Evolutionary conservation across 2,113 vertebrate genomes (phyloP), one percentile per base, ranked within the genome.

Genomic region (Polypterus bichir): DNA sequence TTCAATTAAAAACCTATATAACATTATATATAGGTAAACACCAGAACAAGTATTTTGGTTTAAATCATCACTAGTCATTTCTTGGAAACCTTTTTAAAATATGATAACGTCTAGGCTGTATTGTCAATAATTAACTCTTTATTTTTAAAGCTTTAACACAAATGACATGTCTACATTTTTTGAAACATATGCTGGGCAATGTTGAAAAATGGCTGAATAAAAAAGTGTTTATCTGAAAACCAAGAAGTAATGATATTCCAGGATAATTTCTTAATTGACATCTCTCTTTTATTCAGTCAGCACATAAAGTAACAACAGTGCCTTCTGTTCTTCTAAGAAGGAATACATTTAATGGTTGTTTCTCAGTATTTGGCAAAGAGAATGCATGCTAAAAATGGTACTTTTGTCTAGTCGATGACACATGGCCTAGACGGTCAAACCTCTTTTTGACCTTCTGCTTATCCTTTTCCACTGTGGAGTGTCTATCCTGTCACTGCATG

Each of bases 301-400:
- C 69, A 72, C 71, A 61, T 4, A 62, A 64, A 56, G 74, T 59
- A 62, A 70, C 74, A 66, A 79, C 71, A 80, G 73, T 69, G 48
- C 69, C 79, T 72, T 88, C 83, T 92, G 81, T 91, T 87, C 75
- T 66, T 74, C 69, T 69, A 64, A 69, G 70, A 66, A 70, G 64
- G 62, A 67, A 69, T 79, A 85, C 85, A 87, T 90, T 90, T 83
- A 79, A 82, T 80, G 76, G 79, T 71, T 65, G 74, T 73, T 74
- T 68, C 73, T 77, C 78, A 72, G 71, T 72, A 72, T 59, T 71
- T 76, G 68, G 70, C 79, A 79, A 78, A 83, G 73, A 64, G 74
- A 79, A 77, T 63, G 65, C 74, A 73, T 74, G 75, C 69, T 74
- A 85, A 92, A 92, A 92, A 88, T 71, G 83, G 72, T 48, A 66